Evolutionary conservation across 2,888 invertebrate species (phyloP), one percentile per base, ranked within the genome.

Genomic region (Rhagophthalmus giganteus): DNA sequence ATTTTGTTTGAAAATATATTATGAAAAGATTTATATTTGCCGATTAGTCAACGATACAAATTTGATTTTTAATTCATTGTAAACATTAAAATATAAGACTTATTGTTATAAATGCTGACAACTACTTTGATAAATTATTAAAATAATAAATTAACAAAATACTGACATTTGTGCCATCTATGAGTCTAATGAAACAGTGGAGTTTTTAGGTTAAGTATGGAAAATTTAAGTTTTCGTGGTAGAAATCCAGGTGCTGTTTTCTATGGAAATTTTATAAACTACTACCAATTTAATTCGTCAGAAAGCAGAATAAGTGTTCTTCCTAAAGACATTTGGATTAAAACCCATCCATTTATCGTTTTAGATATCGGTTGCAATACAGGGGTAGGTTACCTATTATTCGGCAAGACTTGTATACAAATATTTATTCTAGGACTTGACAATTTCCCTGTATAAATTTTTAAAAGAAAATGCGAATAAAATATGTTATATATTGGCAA

Each of bases 221-320:
- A 44, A 16, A 48, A 57, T 24, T 60, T 81, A 20, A 57, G 72
- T 44, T 83, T 78, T 66, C 74, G 74, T 65, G 78, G 77, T 9
- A 74, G 77, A 45, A 82, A 89, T 72, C 90, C 91, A 9, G 91
- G 91, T 12, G 87, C 90, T 24, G 86, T 86, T 1, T 81, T 82
- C 68, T 82, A 79, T 77, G 92, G 92, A 40, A 92, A 92, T 75
- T 93, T 92, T 64, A 90, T 89, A 50, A 91, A 92, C 74, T 93
- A 92, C 70, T 93, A 93, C 70, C 78, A 85, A 58, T 92, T 92
- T 67, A 86, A 91, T 74, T 81, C 86, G 41, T 81, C 86, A 13
- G 77, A 80, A 48, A 82, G 85, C 59, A 81, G 92, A 65, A 77
- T 86, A 32, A 75, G 79, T 37, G 77, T 86, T 60, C 75, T 92